These are phyloP conservation scores for Odontomachus brunneus DNA, from an alignment of 1,140 invertebrate genomes.

Conservation along the genomic window DNA sequence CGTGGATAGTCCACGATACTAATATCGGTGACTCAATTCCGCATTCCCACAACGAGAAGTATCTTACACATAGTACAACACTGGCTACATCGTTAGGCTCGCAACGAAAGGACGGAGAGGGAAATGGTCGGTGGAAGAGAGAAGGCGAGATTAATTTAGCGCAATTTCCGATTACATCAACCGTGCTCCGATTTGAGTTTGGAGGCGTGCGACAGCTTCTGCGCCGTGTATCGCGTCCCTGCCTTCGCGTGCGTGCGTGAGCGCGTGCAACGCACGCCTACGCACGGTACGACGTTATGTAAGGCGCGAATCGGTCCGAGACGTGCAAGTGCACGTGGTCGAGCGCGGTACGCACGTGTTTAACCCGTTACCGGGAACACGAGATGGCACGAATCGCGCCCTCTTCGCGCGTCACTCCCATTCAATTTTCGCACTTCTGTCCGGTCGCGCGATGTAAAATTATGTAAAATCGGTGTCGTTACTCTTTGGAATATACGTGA, in stretches of 20 bases:
- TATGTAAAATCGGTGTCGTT: neutral
- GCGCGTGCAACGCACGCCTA: conserved; percentile 65
- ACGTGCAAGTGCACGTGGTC: conserved; percentile 56
- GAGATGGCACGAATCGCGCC: neutral
- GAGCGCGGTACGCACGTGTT: conserved; percentile 59
- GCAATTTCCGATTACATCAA: conserved; percentile 81
- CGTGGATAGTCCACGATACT: neutral
- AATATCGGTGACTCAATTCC: neutral
- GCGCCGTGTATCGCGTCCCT: conserved; percentile 26
- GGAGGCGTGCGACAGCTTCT: conserved; percentile 34
- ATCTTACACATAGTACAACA: neutral
- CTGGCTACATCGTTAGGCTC: neutral
- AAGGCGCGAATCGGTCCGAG: conserved; percentile 48
- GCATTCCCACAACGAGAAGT: neutral
- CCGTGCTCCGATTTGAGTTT: conserved; percentile 73
- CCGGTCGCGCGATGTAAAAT: neutral
- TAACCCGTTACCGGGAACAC: conserved; percentile 21
- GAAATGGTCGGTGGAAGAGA: neutral
- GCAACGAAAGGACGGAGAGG: conserved; percentile 37
- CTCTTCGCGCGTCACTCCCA: neutral
- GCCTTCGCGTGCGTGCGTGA: conserved; percentile 48
- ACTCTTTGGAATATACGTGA: neutral
- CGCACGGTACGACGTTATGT: conserved; percentile 62
- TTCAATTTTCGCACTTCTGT: conserved; percentile 6
- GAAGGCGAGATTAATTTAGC: conserved; percentile 72